These are phyloP conservation scores for Megaleporinus macrocephalus DNA, from an alignment of 2,113 vertebrate genomes.

Conservation along the genomic window DNA sequence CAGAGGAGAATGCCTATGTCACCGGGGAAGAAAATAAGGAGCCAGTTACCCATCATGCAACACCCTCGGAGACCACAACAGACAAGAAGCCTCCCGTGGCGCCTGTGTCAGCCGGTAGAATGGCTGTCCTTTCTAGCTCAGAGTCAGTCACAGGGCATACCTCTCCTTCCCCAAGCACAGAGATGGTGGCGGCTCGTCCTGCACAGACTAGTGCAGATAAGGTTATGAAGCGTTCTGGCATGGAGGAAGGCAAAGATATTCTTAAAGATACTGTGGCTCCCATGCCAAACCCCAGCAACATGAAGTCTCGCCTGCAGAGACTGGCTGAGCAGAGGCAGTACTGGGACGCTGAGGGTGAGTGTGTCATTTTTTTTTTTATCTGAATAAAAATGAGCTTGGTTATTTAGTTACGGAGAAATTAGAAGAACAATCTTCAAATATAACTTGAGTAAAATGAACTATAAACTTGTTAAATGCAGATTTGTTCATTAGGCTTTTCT, in stretches of 20 bases:
- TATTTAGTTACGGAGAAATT: too few species aligned
- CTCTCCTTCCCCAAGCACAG: conserved; percentile 2
- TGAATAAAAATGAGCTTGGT: too few species aligned
- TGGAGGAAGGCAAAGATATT: conserved; percentile 54
- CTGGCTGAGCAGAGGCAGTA: conserved; percentile 85
- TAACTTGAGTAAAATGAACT: too few species aligned
- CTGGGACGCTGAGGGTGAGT: conserved; percentile 82
- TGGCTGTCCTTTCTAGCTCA: background rate
- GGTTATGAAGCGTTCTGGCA: conserved; percentile 4
- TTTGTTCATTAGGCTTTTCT: background rate
- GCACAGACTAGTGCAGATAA: conserved; percentile 41
- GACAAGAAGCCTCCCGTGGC: conserved; percentile 65
- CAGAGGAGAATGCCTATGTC: conserved; percentile 71
- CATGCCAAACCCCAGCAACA: conserved; percentile 50
- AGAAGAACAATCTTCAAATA: too few species aligned
- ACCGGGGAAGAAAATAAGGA: conserved; percentile 79
- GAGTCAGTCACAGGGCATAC: conserved; percentile 40
- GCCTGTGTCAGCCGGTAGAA: conserved; percentile 27
- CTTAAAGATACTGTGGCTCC: conserved; percentile 48
- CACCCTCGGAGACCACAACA: conserved; percentile 64
- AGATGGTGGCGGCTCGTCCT: conserved; percentile 8
- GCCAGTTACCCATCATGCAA: conserved; percentile 54
- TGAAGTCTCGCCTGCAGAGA: conserved; percentile 88
- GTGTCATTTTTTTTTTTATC: background rate
- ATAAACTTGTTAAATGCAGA: background rate